phyloP scores from a whole-genome alignment of 1,140 invertebrate species.

The Metaphire vulgaris region DNA sequence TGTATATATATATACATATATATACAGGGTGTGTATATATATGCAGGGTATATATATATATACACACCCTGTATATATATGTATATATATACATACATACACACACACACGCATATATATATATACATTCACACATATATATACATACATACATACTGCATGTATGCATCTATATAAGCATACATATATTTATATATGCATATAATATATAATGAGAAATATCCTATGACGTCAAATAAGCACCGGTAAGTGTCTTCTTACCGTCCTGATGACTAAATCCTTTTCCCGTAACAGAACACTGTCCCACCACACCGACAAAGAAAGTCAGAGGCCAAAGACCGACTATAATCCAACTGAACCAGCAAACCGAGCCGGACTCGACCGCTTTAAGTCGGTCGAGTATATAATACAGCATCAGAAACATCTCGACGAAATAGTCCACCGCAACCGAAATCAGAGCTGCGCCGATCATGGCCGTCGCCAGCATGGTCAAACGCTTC shows the following conservation, averaged over 20 bases:
- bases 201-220: neutral
- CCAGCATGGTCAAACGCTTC: conserved; percentile 66
- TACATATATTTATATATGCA: neutral
- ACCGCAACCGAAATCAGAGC: conserved; percentile 64
- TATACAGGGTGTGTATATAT: neutral
- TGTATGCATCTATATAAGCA: neutral
- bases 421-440: conserved; percentile 70
- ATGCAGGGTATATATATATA: neutral
- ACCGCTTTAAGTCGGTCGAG: conserved; percentile 54
- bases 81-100: neutral
- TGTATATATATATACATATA: neutral
- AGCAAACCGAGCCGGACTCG: conserved; percentile 57
- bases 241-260: neutral
- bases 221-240: neutral
- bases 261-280: conserved; percentile 60
- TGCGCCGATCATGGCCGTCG: conserved; percentile 69
- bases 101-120: neutral
- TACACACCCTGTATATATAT: neutral
- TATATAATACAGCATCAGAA: conserved; percentile 63
- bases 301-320: conserved; percentile 62
- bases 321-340: conserved; percentile 67
- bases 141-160: conserved; percentile 1
- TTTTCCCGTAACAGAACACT: conserved; percentile 64
- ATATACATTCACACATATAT: neutral
- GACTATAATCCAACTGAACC: conserved; percentile 69